Percentiles rank a stretch among this genome's conserved stretches.
Conservation (phyloP, 2,888 invertebrate genomes). For the Scaptomyza caliginosa region DNA sequence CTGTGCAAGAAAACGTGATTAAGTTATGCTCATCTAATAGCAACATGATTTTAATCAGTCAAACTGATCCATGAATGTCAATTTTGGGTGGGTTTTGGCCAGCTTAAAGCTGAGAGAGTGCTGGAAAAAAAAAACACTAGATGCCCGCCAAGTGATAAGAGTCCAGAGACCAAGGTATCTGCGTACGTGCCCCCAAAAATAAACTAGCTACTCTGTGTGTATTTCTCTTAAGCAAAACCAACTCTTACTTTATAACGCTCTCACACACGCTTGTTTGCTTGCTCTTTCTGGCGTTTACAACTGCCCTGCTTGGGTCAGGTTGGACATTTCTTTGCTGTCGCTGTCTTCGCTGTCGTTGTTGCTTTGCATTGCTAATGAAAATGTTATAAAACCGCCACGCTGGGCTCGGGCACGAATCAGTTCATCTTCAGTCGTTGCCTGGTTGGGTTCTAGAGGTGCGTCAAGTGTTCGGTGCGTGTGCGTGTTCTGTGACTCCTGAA, state of each 20-base stretch:
- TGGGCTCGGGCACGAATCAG: constrained; percentile 81
- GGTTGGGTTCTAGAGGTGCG: constrained; percentile 57
- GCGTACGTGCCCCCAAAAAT: constrained; percentile 56
- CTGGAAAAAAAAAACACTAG: constrained; percentile 16
- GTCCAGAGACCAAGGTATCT: constrained; percentile 46
- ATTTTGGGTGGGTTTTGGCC: constrained; percentile 35
- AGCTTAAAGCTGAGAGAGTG: background rate
- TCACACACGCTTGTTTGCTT: constrained; percentile 13
- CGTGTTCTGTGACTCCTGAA: constrained; percentile 3
- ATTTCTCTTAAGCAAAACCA: constrained; percentile 44
- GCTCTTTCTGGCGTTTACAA: constrained; percentile 14
- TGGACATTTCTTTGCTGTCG: constrained; percentile 66
- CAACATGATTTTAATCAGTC: constrained; percentile 55
- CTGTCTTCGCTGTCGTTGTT: constrained; percentile 23
- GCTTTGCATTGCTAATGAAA: constrained; percentile 68
- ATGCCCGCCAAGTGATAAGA: constrained; percentile 61
- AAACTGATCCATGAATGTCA: constrained; percentile 57
- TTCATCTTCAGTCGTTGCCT: constrained; percentile 82
- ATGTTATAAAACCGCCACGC: constrained; percentile 82
- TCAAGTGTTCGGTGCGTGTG: constrained; percentile 35
- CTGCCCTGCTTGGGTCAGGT: constrained; percentile 50
- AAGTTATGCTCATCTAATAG: constrained; percentile 42
- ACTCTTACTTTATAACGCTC: constrained; percentile 11
- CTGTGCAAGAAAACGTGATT: constrained; percentile 43
- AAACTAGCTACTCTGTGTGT: constrained; percentile 5